phyloP scores from a whole-genome alignment of 2,113 vertebrate genomes.

The Morphnarchus princeps region DNA sequence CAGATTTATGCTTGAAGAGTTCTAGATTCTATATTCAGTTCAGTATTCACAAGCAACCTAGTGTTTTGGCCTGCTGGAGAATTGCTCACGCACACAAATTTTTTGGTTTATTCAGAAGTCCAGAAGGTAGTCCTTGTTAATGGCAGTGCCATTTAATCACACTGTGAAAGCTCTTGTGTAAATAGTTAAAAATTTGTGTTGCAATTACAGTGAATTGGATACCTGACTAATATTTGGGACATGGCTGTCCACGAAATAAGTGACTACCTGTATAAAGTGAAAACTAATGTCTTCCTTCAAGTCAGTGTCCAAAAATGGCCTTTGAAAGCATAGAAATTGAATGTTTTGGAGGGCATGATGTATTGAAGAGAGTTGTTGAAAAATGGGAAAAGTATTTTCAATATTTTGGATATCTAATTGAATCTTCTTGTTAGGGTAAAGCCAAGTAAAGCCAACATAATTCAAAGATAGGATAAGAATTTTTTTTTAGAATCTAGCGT shows the following conservation, averaged over 20 bases:
- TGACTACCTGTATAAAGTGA: neutral
- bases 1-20: neutral
- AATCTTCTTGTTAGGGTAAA: neutral
- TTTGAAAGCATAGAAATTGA: neutral
- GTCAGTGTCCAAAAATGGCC: neutral
- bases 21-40: neutral
- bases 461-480: neutral
- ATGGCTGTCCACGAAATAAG: neutral
- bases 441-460: neutral
- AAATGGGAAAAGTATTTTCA: neutral
- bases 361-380: neutral
- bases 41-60: neutral
- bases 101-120: neutral
- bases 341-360: neutral
- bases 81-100: neutral
- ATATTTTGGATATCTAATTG: neutral
- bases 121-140: neutral
- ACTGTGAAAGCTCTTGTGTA: neutral
- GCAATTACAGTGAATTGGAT: neutral
- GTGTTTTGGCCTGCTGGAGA: neutral
- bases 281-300: neutral
- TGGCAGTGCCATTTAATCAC: neutral
- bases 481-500: neutral
- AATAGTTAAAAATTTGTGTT: neutral
- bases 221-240: neutral